These are phyloP conservation scores for Cepaea hortensis DNA, from an alignment of 2,888 invertebrate genomes.

Conservation along the genomic window DNA sequence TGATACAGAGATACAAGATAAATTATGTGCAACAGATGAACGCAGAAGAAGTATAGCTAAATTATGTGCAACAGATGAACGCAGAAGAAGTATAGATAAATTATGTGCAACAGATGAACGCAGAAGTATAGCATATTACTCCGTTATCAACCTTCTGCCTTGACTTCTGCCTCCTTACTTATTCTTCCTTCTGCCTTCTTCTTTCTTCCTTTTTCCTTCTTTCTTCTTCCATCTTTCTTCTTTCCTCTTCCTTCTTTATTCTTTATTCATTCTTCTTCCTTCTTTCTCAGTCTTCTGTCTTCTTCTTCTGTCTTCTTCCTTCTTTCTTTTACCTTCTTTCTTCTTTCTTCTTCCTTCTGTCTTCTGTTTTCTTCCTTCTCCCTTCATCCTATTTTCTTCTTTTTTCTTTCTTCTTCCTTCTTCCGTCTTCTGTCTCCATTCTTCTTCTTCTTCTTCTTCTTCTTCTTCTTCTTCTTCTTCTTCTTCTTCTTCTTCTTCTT, in stretches of 20 bases:
- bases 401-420: not conserved
- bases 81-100: too few relatives aligned
- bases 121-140: too few relatives aligned
- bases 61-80: too few relatives aligned
- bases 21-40: too few relatives aligned
- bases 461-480: not conserved
- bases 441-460: not conserved
- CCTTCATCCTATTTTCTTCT: constrained; percentile 3
- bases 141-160: too few relatives aligned
- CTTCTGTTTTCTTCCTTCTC: constrained; percentile 3
- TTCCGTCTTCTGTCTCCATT: not conserved
- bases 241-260: not conserved
- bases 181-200: too few relatives aligned
- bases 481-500: constrained; percentile 7
- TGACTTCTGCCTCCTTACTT: too few relatives aligned
- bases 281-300: not conserved
- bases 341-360: constrained; percentile 10
- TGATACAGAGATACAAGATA: too few relatives aligned
- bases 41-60: too few relatives aligned
- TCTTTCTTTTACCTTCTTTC: not conserved
- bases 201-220: too few relatives aligned
- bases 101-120: too few relatives aligned
- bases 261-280: not conserved
- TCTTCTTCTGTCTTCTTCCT: not conserved
- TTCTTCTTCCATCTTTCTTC: not conserved